Percentiles rank a stretch among this genome's conserved stretches.
Conservation (phyloP, 1,140 invertebrate genomes). For the Penaeus chinensis region DNA sequence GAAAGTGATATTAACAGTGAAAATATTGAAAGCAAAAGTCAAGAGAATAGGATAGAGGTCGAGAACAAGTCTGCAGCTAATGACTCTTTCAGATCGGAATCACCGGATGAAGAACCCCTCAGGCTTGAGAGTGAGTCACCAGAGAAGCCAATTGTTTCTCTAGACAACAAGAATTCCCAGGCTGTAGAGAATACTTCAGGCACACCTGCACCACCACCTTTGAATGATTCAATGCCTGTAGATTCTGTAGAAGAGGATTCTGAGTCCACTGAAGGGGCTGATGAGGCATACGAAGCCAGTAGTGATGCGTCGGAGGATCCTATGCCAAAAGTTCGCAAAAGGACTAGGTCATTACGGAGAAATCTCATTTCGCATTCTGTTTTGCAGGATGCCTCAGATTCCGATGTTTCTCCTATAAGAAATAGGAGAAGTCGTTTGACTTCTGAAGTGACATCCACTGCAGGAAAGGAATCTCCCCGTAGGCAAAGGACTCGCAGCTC, state of each 20-base stretch:
- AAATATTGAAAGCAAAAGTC: background rate
- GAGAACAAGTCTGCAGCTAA: background rate
- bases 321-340: conserved; percentile 14
- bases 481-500: conserved; percentile 3
- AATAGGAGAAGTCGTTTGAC: background rate
- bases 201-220: background rate
- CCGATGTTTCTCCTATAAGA: conserved; percentile 32
- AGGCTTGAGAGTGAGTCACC: too few species aligned
- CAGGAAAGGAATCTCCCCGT: background rate
- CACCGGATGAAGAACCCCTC: too few species aligned
- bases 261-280: conserved; percentile 3
- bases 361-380: background rate
- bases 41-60: background rate
- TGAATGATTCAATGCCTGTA: background rate
- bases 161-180: too few species aligned
- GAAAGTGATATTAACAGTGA: background rate
- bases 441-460: background rate
- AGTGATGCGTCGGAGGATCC: conserved; percentile 52
- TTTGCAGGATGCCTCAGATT: conserved; percentile 30
- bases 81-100: background rate
- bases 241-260: conserved; percentile 32
- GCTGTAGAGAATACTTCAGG: too few species aligned
- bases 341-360: conserved; percentile 1
- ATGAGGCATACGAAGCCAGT: conserved; percentile 54
- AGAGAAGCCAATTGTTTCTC: too few species aligned